Conservation (phyloP, 2,113 vertebrate species). For the Eclectus roratus region DNA sequence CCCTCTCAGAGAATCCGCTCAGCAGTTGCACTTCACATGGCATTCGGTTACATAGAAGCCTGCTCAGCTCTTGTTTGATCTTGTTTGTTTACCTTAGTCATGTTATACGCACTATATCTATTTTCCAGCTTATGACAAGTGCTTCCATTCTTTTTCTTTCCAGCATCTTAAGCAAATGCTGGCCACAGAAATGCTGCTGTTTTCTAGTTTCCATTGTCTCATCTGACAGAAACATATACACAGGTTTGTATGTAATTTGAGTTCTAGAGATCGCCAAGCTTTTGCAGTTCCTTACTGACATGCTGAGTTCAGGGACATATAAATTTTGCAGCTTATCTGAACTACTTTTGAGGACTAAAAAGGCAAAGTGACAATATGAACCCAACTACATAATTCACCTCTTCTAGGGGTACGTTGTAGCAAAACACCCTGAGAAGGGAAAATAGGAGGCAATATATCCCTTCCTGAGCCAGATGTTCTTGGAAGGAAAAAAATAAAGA, state of each 20-base stretch:
- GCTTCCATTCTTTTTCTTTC: slow-evolving; percentile 32
- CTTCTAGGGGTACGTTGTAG: not conserved
- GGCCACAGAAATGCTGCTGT: slow-evolving; percentile 9
- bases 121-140: slow-evolving; percentile 45
- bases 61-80: slow-evolving; percentile 39
- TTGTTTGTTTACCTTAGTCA: slow-evolving; percentile 56
- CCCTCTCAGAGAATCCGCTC: slow-evolving; percentile 3
- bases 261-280: not conserved
- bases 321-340: not conserved
- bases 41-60: slow-evolving; percentile 39
- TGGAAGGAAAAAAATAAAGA: not conserved
- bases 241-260: not conserved
- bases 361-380: not conserved
- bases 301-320: not conserved
- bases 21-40: slow-evolving; percentile 16
- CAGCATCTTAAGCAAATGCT: not conserved
- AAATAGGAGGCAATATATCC: not conserved
- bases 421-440: not conserved
- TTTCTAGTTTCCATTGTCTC: slow-evolving; percentile 27
- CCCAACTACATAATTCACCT: not conserved
- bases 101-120: slow-evolving; percentile 5
- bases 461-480: not conserved
- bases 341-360: not conserved
- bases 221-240: not conserved
- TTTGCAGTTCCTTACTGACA: not conserved